These are phyloP conservation scores for Melikaiella ostensackeni DNA, from an alignment of 2,888 invertebrate species.

Conservation along the genomic window DNA sequence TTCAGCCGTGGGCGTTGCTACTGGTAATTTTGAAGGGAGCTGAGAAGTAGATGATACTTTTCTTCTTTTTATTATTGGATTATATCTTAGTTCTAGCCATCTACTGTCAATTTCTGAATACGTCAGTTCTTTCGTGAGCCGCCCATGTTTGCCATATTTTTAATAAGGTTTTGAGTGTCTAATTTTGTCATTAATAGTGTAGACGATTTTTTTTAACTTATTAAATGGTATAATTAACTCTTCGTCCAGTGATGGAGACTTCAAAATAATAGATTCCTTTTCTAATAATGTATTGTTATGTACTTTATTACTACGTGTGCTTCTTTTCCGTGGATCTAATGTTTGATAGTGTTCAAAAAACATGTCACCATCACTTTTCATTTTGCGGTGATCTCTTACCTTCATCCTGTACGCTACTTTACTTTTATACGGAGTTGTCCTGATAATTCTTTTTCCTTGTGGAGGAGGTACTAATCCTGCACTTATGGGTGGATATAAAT, in stretches of 20 bases:
- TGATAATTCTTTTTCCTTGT: neutral
- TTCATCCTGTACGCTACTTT: neutral
- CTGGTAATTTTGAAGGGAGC: constrained; percentile 14
- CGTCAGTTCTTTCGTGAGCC: neutral
- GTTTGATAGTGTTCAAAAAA: neutral
- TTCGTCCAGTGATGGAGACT: neutral
- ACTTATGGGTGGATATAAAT: neutral
- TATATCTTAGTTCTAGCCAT: constrained; percentile 69
- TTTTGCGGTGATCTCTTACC: neutral
- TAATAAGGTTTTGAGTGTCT: constrained; percentile 59
- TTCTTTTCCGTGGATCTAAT: neutral
- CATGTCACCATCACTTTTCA: neutral
- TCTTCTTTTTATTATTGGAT: constrained; percentile 52
- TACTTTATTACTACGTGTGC: neutral
- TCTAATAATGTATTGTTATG: too few relatives aligned
- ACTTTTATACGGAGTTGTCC: neutral
- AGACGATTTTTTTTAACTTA: constrained; percentile 51
- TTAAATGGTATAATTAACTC: constrained; percentile 15
- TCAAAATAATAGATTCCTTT: too few relatives aligned
- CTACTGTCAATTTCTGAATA: constrained; percentile 48
- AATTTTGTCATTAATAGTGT: constrained; percentile 61
- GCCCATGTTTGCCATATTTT: constrained; percentile 50
- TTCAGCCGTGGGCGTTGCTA: neutral
- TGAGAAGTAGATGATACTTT: constrained; percentile 8
- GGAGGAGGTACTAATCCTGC: neutral